Evolutionary conservation across 1,140 invertebrate species (phyloP).

Genomic region (Belonocnema kinseyi): DNA sequence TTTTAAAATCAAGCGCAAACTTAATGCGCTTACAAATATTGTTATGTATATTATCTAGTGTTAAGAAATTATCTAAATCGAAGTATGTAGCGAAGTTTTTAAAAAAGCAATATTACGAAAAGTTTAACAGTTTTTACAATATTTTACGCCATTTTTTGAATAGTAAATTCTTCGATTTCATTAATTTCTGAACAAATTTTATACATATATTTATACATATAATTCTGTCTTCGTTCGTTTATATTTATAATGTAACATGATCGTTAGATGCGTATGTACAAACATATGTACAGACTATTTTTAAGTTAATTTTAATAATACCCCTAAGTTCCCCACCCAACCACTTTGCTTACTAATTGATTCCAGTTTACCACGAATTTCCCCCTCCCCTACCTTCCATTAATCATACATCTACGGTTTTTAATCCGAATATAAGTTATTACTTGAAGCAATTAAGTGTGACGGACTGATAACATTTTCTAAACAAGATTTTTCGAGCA

Average conservation of each 20-base stretch:
- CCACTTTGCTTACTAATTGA: neutral
- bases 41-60: constrained; percentile 13
- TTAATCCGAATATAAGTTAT: neutral
- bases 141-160: constrained; percentile 35
- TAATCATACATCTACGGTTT: neutral
- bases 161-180: constrained; percentile 18
- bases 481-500: too few species aligned
- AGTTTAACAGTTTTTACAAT: constrained; percentile 44
- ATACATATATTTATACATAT: constrained; percentile 51
- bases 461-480: too few species aligned
- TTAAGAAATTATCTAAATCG: too few species aligned
- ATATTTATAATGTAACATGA: constrained; percentile 61
- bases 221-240: constrained; percentile 46
- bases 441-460: too few species aligned
- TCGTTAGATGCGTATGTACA: constrained; percentile 68
- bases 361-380: neutral
- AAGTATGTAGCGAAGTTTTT: too few species aligned
- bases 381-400: neutral
- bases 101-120: too few species aligned
- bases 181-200: constrained; percentile 39
- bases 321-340: constrained; percentile 46
- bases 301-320: constrained; percentile 49
- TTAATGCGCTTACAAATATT: constrained; percentile 53
- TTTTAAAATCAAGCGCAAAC: constrained; percentile 44
- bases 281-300: constrained; percentile 64